These are phyloP conservation scores for Diplazon laetatorius DNA, from an alignment of 2,888 invertebrate genomes.

Conservation along the genomic window DNA sequence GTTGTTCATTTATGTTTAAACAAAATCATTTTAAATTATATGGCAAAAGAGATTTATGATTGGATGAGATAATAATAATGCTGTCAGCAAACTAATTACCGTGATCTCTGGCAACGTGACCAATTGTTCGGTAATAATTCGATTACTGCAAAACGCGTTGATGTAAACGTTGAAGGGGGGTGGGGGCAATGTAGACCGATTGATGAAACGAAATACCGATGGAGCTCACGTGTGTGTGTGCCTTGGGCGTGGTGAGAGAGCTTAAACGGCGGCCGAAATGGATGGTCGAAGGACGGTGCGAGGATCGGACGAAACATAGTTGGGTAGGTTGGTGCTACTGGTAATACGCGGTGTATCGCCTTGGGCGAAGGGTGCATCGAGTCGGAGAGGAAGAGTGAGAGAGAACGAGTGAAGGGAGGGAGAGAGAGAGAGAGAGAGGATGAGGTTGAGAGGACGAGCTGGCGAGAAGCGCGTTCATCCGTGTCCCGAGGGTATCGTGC, in stretches of 20 bases:
- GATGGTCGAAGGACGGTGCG: constrained; percentile 5
- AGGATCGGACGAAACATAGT: constrained; percentile 17
- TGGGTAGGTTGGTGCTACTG: constrained; percentile 35
- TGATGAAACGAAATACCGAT: constrained; percentile 8
- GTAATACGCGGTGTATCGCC: constrained; percentile 53
- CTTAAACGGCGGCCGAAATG: constrained; percentile 8
- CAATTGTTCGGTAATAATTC: neutral
- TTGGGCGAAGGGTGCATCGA: constrained; percentile 43
- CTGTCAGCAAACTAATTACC: too few species aligned
- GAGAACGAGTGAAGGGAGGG: constrained; percentile 11
- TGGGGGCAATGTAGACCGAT: constrained; percentile 17
- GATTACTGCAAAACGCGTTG: neutral
- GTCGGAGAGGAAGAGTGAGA: constrained; percentile 21
- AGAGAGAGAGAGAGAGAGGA: constrained; percentile 1
- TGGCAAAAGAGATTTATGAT: too few species aligned
- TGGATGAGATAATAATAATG: too few species aligned
- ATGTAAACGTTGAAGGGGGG: neutral
- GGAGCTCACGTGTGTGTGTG: constrained; percentile 4
- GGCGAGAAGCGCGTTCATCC: constrained; percentile 53
- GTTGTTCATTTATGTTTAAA: too few species aligned
- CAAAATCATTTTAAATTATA: too few species aligned
- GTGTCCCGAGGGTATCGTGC: constrained; percentile 46
- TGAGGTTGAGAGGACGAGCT: constrained; percentile 23
- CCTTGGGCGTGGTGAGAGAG: constrained; percentile 20
- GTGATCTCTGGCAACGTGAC: too few species aligned